Evolutionary conservation across 1,140 invertebrate genomes (phyloP).

Genomic region (Campoletis sonorensis): DNA sequence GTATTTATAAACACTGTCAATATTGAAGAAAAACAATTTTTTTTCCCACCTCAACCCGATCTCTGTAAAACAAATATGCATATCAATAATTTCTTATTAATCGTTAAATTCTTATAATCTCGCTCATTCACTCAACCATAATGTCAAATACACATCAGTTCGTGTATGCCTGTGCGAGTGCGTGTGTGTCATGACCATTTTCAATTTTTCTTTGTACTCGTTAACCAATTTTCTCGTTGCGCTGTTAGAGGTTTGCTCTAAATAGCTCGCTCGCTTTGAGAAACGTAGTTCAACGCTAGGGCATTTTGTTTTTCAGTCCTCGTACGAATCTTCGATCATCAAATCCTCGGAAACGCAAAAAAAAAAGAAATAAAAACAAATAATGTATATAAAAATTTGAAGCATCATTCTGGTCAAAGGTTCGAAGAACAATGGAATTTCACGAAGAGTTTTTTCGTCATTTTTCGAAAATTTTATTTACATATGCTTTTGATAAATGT

Average conservation of each 20-base stretch:
- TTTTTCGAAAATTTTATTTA: too few species aligned
- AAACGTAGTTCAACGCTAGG: slow-evolving; percentile 66
- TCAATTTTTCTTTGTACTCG: slow-evolving; percentile 50
- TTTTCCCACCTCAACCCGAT: not conserved
- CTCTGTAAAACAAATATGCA: slow-evolving; percentile 36
- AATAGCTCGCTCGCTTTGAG: slow-evolving; percentile 71
- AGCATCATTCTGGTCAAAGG: too few species aligned
- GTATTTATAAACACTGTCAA: slow-evolving; percentile 50
- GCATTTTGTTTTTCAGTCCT: slow-evolving; percentile 32
- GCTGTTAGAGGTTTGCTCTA: slow-evolving; percentile 70
- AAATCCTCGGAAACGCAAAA: not conserved
- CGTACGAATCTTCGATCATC: not conserved
- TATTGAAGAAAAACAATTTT: not conserved
- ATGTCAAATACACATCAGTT: slow-evolving; percentile 59
- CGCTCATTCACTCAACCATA: slow-evolving; percentile 54
- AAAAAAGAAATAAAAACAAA: slow-evolving; percentile 15
- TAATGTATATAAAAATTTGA: not conserved
- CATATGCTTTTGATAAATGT: too few species aligned
- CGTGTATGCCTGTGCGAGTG: slow-evolving; percentile 54
- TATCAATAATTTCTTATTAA: slow-evolving; percentile 47
- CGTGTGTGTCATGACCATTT: slow-evolving; percentile 69
- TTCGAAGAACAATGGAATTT: too few species aligned
- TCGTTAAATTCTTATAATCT: slow-evolving; percentile 45
- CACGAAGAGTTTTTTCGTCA: too few species aligned
- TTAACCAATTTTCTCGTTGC: slow-evolving; percentile 56